Evolutionary conservation across 1,140 invertebrate species (phyloP).

Genomic region (Halesus radiatus): DNA sequence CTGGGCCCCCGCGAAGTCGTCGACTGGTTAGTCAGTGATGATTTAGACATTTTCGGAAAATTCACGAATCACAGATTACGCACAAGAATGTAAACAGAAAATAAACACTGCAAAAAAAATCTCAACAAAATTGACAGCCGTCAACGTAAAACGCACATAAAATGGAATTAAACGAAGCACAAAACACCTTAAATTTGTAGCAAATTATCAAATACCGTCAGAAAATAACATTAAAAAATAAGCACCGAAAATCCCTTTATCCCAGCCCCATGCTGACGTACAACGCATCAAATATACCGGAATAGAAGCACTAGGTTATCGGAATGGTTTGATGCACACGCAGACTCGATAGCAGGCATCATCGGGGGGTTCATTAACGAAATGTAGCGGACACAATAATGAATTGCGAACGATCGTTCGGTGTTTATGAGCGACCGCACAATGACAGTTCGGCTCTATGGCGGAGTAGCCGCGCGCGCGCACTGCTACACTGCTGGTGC

Average conservation of each 20-base stretch:
- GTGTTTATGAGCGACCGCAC: constrained; percentile 9
- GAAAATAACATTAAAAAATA: constrained; percentile 22
- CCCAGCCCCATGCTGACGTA: constrained; percentile 13
- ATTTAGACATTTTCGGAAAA: constrained; percentile 34
- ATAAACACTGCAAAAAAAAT: constrained; percentile 13
- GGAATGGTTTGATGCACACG: not conserved
- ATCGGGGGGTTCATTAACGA: not conserved
- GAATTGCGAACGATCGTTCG: constrained; percentile 1
- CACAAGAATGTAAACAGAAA: constrained; percentile 18
- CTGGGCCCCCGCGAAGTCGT: constrained; percentile 11
- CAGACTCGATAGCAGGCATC: not conserved
- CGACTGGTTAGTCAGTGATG: constrained; percentile 21
- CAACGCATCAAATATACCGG: constrained; percentile 9
- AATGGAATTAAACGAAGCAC: constrained; percentile 17
- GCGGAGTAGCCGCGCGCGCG: constrained; percentile 20
- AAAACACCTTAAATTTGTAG: constrained; percentile 4
- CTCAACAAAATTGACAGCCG: not conserved
- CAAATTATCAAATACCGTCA: constrained; percentile 20
- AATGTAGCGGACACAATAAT: not conserved
- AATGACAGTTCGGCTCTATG: constrained; percentile 15
- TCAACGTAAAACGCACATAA: not conserved
- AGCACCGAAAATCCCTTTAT: constrained; percentile 20
- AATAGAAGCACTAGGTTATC: constrained; percentile 1
- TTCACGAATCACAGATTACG: constrained; percentile 13
- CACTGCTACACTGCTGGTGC: not conserved